These are phyloP conservation scores for Deroplatys truncata DNA, from an alignment of 2,888 invertebrate species.

Conservation along the genomic window DNA sequence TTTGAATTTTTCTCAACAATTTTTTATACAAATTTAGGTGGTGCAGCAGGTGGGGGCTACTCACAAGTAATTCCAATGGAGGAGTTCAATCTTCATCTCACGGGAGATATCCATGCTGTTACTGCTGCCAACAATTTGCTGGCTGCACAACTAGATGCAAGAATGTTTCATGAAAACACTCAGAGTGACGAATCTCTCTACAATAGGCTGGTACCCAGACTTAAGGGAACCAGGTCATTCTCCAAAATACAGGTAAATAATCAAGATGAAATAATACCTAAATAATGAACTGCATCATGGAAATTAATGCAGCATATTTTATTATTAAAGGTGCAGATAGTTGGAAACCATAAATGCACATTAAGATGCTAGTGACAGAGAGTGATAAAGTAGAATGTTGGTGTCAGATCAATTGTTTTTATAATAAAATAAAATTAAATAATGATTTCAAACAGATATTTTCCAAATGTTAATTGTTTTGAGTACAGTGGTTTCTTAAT, in stretches of 20 bases:
- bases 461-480: too few relatives aligned
- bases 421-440: too few relatives aligned
- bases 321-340: too few relatives aligned
- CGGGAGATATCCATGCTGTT: slow-evolving; percentile 97
- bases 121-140: slow-evolving; percentile 94
- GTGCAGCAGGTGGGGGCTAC: slow-evolving; percentile 98
- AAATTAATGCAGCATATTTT: too few relatives aligned
- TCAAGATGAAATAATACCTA: not conserved
- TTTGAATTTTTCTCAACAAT: not conserved
- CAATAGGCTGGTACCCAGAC: slow-evolving; percentile 79
- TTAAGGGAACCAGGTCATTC: slow-evolving; percentile 77
- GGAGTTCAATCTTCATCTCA: slow-evolving; percentile 96
- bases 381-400: too few relatives aligned
- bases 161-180: slow-evolving; percentile 95
- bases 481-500: too few relatives aligned
- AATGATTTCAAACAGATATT: too few relatives aligned
- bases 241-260: slow-evolving; percentile 81
- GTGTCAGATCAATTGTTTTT: too few relatives aligned
- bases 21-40: slow-evolving; percentile 51
- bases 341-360: too few relatives aligned
- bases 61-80: slow-evolving; percentile 98
- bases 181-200: slow-evolving; percentile 83
- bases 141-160: slow-evolving; percentile 95
- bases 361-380: too few relatives aligned
- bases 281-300: too few relatives aligned